These are phyloP conservation scores for Channa argus DNA, from an alignment of 2,113 vertebrate genomes.

Conservation along the genomic window DNA sequence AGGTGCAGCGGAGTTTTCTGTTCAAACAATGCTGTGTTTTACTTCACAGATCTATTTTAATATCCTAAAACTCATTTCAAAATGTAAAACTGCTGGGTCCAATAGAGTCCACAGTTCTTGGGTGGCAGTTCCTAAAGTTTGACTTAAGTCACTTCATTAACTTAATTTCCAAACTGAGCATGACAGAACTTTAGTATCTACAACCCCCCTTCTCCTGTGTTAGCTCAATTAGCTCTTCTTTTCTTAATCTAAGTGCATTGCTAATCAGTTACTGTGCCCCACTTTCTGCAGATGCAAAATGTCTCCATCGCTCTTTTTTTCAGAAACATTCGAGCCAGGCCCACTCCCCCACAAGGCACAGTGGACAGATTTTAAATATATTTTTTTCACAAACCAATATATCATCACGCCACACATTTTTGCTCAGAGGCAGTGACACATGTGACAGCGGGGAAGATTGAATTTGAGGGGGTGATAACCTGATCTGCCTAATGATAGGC, in stretches of 20 bases:
- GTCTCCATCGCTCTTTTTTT: conserved; percentile 54
- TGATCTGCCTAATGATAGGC: conserved; percentile 70
- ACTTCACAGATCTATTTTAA: conserved; percentile 16
- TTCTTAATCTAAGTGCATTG: conserved; percentile 52
- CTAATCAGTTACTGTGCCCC: conserved; percentile 67
- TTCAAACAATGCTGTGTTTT: conserved; percentile 37
- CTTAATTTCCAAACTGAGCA: conserved; percentile 29
- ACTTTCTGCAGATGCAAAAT: conserved; percentile 61
- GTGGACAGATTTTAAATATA: conserved; percentile 63
- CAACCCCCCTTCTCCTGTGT: conserved; percentile 25
- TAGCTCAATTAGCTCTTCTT: conserved; percentile 59
- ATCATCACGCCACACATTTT: conserved; percentile 52
- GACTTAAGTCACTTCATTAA: conserved; percentile 35
- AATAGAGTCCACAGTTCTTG: conserved; percentile 17
- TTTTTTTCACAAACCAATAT: conserved; percentile 69
- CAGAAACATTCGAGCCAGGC: conserved; percentile 41
- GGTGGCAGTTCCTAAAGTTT: conserved; percentile 23
- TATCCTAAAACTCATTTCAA: background rate
- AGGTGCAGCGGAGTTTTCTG: conserved; percentile 86
- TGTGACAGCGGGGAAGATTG: conserved; percentile 68
- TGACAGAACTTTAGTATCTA: conserved; percentile 45
- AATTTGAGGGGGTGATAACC: conserved; percentile 65
- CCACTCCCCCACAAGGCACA: conserved; percentile 44
- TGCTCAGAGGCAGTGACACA: conserved; percentile 67
- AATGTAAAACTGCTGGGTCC: background rate